Base-by-base conservation (phyloP, 1,140 invertebrate species). In the Solen grandis region DNA sequence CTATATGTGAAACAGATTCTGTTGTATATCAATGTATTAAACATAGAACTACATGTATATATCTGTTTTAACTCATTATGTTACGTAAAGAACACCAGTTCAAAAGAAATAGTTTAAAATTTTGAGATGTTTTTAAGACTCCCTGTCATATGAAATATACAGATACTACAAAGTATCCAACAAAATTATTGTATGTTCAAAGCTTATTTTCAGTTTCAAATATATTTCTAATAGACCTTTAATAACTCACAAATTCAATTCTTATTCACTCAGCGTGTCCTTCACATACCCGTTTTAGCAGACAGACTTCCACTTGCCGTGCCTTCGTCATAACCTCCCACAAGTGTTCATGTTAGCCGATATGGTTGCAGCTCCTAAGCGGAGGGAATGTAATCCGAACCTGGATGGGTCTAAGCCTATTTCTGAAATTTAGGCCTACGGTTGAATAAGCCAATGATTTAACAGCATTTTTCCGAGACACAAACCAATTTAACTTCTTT, bases 341-440 rank as follows among this genome's bases (percentile, higher is more conserved):
- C 4, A 5, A 41, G 38, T 57, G 4, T 60, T 31, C 14, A 10
- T 16, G 59, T 73, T 73, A 36, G 70, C 54, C n/a, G n/a, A n/a
- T 5, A 16, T 33, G 8, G 70, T 57, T 13, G 70, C 70, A 19
- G 29, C 70, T 25, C 52, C 50, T 22, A 63, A 78, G 8, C 62
- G 46, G 29, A 78, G 46, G 25, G 62, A 68, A 69, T 78, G 75
- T 59, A 78, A 59, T 36, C 76, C 65, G 62, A 70, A 79, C 31
- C 50, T 79, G 13, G 1, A 52, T 33, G 27, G 25, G 50, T 79
- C 38, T 52, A 79, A 60, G 16, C 76, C 65, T 29, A 79, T 29
- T 22, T 1, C 33, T 13, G 46, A 29, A 16, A 79, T 22, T 38
- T 59, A 69, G 35, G 69, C 57, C 22, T 68, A 29, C 52, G 13